phyloP scores from a whole-genome alignment of 2,888 invertebrate genomes.

The Caenorhabditis angaria region DNA sequence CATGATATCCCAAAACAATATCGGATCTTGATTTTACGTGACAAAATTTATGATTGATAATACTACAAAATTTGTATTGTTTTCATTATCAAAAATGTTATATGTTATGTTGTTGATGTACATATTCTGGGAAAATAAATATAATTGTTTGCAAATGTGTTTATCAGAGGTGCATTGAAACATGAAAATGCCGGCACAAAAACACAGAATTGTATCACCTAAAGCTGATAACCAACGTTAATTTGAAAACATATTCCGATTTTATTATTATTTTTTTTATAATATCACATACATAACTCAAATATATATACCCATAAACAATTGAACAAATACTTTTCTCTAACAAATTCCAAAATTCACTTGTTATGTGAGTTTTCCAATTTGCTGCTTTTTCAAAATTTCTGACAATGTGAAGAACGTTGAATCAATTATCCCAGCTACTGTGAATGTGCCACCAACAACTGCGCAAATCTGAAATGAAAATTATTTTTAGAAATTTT shows the following conservation, averaged over 20 bases:
- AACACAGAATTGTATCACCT: no score
- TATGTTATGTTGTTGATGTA: background rate
- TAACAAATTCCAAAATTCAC: background rate
- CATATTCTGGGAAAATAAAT: no score
- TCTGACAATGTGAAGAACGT: conserved; percentile 77
- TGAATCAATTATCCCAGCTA: conserved; percentile 77
- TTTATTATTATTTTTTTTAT: background rate
- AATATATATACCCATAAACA: background rate
- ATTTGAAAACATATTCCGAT: background rate
- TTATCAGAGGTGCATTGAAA: no score
- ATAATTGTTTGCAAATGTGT: no score
- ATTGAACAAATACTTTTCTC: background rate
- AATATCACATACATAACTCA: background rate
- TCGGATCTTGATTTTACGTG: background rate
- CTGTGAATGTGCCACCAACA: conserved; percentile 78
- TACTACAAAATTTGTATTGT: background rate
- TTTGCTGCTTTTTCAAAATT: conserved; percentile 76
- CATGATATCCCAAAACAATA: background rate
- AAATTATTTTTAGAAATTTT: background rate
- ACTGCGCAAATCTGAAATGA: conserved; percentile 76
- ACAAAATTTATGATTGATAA: background rate
- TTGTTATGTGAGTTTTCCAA: conserved; percentile 75
- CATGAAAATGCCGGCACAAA: no score
- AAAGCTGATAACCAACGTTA: no score
- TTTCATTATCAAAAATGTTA: background rate